These are phyloP conservation scores for Metopolophium dirhodum DNA, from an alignment of 1,140 invertebrate species.

Conservation along the genomic window DNA sequence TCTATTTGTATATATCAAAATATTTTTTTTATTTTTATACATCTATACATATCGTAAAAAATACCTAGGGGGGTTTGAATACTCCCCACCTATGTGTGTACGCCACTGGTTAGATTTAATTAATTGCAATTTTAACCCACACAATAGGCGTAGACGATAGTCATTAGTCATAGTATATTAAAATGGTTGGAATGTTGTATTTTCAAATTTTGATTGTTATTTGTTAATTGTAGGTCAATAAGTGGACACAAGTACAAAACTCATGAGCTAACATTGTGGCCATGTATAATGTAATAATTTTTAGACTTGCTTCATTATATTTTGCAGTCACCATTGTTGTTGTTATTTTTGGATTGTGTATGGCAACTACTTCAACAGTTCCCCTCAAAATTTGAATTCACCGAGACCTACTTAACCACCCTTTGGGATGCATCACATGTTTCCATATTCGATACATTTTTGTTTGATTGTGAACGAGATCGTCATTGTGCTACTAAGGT, in stretches of 20 bases:
- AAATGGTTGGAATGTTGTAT: neutral
- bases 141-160: neutral
- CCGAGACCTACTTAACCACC: slow-evolving; percentile 88
- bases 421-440: slow-evolving; percentile 88
- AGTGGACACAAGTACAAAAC: neutral
- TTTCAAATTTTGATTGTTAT: neutral
- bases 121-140: neutral
- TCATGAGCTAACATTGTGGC: neutral
- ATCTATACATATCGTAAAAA: no score
- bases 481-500: slow-evolving; percentile 68
- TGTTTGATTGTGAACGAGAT: slow-evolving; percentile 84
- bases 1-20: no score
- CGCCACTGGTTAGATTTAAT: no score
- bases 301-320: neutral
- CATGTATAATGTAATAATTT: neutral
- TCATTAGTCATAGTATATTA: neutral
- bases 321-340: slow-evolving; percentile 79
- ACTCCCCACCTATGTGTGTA: no score
- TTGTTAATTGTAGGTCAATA: neutral
- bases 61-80: no score
- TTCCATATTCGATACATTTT: slow-evolving; percentile 89
- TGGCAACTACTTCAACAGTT: slow-evolving; percentile 91
- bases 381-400: slow-evolving; percentile 88
- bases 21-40: no score
- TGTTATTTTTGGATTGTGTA: slow-evolving; percentile 91